A percentile compares a stretch with the other conserved stretches of the same genome.
Evolutionary conservation across 2,113 vertebrate genomes (phyloP).

Genomic region (Nyctereutes procyonoides): DNA sequence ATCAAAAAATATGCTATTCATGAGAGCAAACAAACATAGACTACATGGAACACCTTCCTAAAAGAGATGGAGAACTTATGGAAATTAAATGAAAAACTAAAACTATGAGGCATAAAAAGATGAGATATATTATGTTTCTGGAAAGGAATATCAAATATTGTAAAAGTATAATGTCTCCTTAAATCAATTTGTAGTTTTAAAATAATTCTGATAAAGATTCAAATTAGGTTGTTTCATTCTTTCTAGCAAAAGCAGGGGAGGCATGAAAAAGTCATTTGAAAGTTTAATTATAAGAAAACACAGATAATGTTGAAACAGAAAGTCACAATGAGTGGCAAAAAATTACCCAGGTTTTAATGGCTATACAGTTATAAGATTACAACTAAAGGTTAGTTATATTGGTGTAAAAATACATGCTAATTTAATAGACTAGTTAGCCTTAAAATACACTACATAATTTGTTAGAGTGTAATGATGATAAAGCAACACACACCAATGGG

Average conservation of each 20-base stretch:
- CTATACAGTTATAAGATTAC: background rate
- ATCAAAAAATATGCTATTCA: background rate
- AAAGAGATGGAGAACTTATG: background rate
- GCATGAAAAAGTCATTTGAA: background rate
- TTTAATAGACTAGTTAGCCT: background rate
- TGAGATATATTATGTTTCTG: background rate
- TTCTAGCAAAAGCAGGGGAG: background rate
- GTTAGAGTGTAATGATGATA: conserved; percentile 23
- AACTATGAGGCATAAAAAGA: background rate
- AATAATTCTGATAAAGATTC: background rate
- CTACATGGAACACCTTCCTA: background rate
- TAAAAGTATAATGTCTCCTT: background rate
- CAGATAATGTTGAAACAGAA: background rate
- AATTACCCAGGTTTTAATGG: background rate
- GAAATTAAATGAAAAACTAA: background rate
- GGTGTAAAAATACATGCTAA: background rate
- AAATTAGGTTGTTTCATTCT: background rate
- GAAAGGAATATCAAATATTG: background rate
- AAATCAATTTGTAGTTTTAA: background rate
- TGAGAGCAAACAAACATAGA: background rate
- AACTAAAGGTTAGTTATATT: background rate
- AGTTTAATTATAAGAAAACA: background rate
- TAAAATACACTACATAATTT: conserved; percentile 9
- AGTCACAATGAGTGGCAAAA: background rate
- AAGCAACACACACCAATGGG: background rate